These are phyloP conservation scores for Lampris megalopsis DNA, from an alignment of 2,113 vertebrate species.

Conservation along the genomic window DNA sequence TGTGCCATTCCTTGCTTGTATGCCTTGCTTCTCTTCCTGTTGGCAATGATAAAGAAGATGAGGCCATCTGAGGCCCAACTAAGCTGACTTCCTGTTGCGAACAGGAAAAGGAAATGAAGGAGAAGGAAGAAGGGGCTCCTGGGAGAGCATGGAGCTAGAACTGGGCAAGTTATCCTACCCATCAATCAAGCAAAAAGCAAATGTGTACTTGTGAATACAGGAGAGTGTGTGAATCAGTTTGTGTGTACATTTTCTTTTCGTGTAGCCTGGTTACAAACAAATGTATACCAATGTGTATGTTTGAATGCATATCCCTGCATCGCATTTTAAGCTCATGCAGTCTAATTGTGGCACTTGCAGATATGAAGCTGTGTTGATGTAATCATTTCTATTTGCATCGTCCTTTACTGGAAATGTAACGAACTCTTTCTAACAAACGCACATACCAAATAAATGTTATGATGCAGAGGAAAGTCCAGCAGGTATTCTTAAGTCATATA, in stretches of 20 bases:
- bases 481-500: background rate
- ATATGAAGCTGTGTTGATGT: constrained; percentile 54
- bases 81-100: constrained; percentile 57
- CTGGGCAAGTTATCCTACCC: too few relatives aligned
- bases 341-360: constrained; percentile 60
- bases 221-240: constrained; percentile 2
- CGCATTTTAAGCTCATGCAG: constrained; percentile 54
- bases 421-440: background rate
- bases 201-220: too few relatives aligned
- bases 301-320: constrained; percentile 12
- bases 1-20: constrained; percentile 25
- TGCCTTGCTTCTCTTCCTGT: constrained; percentile 20
- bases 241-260: constrained; percentile 20
- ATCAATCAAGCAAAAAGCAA: too few relatives aligned
- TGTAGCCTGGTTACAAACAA: background rate
- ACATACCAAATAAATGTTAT: too few relatives aligned
- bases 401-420: constrained; percentile 5
- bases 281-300: background rate
- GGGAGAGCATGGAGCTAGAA: constrained; percentile 28
- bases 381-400: constrained; percentile 42
- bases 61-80: constrained; percentile 36
- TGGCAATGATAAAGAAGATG: constrained; percentile 40
- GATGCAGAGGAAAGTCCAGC: background rate
- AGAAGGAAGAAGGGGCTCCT: constrained; percentile 38
- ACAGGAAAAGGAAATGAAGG: constrained; percentile 66